Percentiles rank a stretch among this genome's conserved stretches.
Evolutionary conservation across 2,113 vertebrate species (phyloP).

Genomic region (Oplegnathus fasciatus): DNA sequence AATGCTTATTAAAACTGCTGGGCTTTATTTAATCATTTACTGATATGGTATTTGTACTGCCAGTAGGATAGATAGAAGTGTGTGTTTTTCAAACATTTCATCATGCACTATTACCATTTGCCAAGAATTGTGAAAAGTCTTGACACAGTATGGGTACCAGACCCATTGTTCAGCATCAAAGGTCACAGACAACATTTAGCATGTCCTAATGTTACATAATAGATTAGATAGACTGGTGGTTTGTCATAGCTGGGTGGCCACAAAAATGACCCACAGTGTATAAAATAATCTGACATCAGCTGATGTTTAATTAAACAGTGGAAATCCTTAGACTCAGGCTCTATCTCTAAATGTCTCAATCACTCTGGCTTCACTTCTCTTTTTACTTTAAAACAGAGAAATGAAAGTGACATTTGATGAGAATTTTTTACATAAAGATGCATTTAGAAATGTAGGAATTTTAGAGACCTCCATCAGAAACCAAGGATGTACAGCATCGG

Average conservation of each 20-base stretch:
- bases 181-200: neutral
- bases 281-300: neutral
- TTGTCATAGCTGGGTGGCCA: neutral
- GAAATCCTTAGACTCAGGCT: neutral
- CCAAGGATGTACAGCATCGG: neutral
- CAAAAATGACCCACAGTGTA: neutral
- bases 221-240: neutral
- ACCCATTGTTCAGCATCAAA: neutral
- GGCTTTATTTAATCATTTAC: slow-evolving; percentile 1
- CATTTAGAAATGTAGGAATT: slow-evolving; percentile 3
- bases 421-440: neutral
- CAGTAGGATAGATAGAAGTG: neutral
- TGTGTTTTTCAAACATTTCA: slow-evolving; percentile 22
- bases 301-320: neutral
- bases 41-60: neutral
- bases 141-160: neutral
- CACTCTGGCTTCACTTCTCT: neutral
- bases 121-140: neutral
- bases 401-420: slow-evolving; percentile 6
- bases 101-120: neutral
- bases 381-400: slow-evolving; percentile 1
- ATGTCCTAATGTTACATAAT: neutral
- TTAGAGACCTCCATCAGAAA: neutral
- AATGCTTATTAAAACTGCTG: neutral
- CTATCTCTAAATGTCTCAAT: neutral